Base-by-base conservation (phyloP, 23 tunicate genomes). In the Aplidium turbinatum region DNA sequence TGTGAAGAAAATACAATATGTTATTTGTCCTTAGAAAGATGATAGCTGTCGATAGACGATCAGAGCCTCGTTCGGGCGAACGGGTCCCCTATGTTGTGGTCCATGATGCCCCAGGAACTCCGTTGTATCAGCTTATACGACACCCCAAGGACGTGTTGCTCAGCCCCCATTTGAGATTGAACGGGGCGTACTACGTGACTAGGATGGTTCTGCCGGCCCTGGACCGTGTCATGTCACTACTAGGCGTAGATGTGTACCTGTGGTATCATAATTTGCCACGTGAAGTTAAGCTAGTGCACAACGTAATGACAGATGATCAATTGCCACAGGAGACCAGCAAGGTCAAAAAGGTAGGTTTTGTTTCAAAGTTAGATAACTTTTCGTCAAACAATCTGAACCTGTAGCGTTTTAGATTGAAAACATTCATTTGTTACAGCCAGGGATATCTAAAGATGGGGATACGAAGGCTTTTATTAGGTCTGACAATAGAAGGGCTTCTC, bases 21-120 rank as follows among this genome's bases (percentile, higher is more conserved):
- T 42, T 9, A 42, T 42, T 18, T 60, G 19, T 39, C 30, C 33
- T 26, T 72, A 91, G 97, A 33, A 91, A 91, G 66, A 38, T 33
- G 24, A 3, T 79, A 35, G 97, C 91, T 13, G 35, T 38, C 26
- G 97, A 91, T 58, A 78, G 58, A 34, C 52, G 97, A 39, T 75
- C 97, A 0, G 90, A 78, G 51, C 90, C 90, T 1, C 78, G 87
- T 0, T 45, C 76, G 6, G 97, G 97, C 13, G 87, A 91, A 62
- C 55, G 86, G 29, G 97, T 91, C 26, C 91, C 97, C 28, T 91
- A 91, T 46, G 91, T 91, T n/a, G 62, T 91, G 9, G 91, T 91
- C 4, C 82, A 81, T 38, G 97, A 91, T 11, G 82, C 85, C 1
- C 97, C 97, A 22, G 97, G 90, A 0, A 81, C 83, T 33, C 97